Evolutionary conservation across 2,113 vertebrate genomes (phyloP), one percentile per base, ranked within the genome.

Genomic region (Chloropsis hardwickii): DNA sequence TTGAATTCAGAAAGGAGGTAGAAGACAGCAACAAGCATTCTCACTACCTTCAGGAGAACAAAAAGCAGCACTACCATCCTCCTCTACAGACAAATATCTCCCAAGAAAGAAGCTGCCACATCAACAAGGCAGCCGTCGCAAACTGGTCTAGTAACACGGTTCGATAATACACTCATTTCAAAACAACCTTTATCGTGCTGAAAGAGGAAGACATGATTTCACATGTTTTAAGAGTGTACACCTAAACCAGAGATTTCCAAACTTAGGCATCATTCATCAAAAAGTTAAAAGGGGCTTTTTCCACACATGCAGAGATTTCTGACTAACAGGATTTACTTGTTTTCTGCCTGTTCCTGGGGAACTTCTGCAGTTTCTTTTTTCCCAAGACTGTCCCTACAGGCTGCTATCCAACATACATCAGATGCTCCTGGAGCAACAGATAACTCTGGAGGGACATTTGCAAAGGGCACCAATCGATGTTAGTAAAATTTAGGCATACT

Each of bases 401-500:
- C 97, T 97, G 97, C 95, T 95, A 97, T 96, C 80, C 96, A 96
- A 98, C 83, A 97, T 94, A 92, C 78, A 96, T 94, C 88, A 89
- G 92, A 83, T 93, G 91, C 90, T 95, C 95, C 70, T 40, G 86
- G 83, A 96, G 96, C 81, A 96, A 93, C 95, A 96, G 94, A 91
- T 88, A 92, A 96, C 91, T 88, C 81, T 67, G 47, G 48, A 92
- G 96, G 90, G 70, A 94, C 86, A 86, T 90, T 72, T 94, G 86
- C 50, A 86, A 95, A 94, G 93, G 83, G 72, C 73, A 97, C 62
- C 80, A 64, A 85, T 50, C 5, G 0, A 62, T 60, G 66, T 37
- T 21, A 61, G 86, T 53, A 86, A 72, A 73, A 89, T 39, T 47
- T 9, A 86, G 33, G 62, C 29, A 25, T 27, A 56, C 48, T 54